A percentile compares a stretch with the other conserved stretches of the same genome.
phyloP scores from a whole-genome alignment of 2,888 invertebrate species.

The Lasioglossum marginatum region DNA sequence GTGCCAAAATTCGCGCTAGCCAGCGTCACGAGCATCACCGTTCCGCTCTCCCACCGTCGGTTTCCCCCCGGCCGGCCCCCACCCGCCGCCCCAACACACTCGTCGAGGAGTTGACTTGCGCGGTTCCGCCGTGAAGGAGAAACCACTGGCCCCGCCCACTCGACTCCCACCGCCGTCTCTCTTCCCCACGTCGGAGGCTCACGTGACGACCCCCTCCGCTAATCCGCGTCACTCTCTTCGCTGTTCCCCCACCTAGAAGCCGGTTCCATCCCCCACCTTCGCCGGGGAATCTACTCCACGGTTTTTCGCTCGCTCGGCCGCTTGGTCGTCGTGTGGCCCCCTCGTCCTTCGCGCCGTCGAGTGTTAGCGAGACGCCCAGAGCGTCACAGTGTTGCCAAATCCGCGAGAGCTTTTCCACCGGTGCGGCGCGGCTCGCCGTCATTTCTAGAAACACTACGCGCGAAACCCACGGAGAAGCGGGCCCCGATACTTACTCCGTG shows the following conservation, averaged over 20 bases:
- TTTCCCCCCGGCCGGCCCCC: constrained; percentile 23
- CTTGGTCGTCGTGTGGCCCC: constrained; percentile 67
- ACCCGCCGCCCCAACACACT: constrained; percentile 45
- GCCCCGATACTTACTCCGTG: background rate
- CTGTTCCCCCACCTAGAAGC: constrained; percentile 80
- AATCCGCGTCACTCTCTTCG: constrained; percentile 83
- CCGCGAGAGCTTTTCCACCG: constrained; percentile 72
- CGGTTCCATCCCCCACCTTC: constrained; percentile 60
- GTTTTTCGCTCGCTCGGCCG: constrained; percentile 63
- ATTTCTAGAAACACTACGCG: constrained; percentile 64
- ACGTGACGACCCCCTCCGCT: constrained; percentile 85
- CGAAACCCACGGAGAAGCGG: constrained; percentile 34
- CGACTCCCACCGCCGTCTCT: constrained; percentile 72
- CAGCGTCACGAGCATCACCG: constrained; percentile 67
- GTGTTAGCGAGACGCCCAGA: constrained; percentile 81
- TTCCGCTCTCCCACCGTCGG: constrained; percentile 44
- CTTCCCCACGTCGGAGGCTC: constrained; percentile 84
- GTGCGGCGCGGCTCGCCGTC: constrained; percentile 40
- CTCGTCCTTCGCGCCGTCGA: constrained; percentile 82
- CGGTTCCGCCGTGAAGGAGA: constrained; percentile 77
- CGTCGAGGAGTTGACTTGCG: constrained; percentile 79
- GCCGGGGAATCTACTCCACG: constrained; percentile 50
- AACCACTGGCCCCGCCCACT: constrained; percentile 65
- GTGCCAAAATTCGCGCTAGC: constrained; percentile 80
- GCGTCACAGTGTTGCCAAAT: constrained; percentile 77